Evolutionary conservation across 2,113 vertebrate species (phyloP), one percentile per base, ranked within the genome.

Genomic region (Barnardius zonarius): DNA sequence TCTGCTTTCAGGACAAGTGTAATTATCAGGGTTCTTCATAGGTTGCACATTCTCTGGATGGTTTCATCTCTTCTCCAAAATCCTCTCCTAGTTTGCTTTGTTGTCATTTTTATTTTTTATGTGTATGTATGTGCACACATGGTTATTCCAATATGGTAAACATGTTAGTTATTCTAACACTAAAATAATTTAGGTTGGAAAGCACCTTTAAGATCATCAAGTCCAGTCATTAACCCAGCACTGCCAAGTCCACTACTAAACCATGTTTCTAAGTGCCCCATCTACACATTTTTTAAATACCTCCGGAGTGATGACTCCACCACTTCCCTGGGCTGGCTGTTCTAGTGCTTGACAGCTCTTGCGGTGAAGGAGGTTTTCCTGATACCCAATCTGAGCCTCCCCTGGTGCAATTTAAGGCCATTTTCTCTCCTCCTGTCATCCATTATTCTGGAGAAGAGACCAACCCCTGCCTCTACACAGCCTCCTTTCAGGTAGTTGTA

Each of bases 61-160:
- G 13, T 57, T 67, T 73, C 7, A 23, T 30, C 35, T 39, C 6
- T 9, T 4, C 6, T 82, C 44, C 17, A 33, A 77, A 37, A 57
- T 49, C 25, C 44, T 62, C 8, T 33, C 31, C 31, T 28, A 17
- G 28, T 17, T 67, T 9, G 24, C 31, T 59, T 79, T 63, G 7
- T 23, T 86, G 23, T 13, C 27, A 35, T 46, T 72, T 66, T 31
- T 41, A 62, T 57, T 64, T 13, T 46, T 6, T 59, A 55, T 62
- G 5, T 41, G 2, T 31, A 4, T 25, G 18, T 43, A 4, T 35
- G 5, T 9, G 37, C 31, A 13, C 19, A 59, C 7, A 8, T 0
- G 10, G 15, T 51, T 72, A 14, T 27, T 63, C 7, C 43, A 49
- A 22, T 17, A 35, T 9, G 7, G 3, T 7, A 57, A 22, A 57